Evolutionary conservation across 2,113 vertebrate species (phyloP).

Genomic region (Amazona guildingii): DNA sequence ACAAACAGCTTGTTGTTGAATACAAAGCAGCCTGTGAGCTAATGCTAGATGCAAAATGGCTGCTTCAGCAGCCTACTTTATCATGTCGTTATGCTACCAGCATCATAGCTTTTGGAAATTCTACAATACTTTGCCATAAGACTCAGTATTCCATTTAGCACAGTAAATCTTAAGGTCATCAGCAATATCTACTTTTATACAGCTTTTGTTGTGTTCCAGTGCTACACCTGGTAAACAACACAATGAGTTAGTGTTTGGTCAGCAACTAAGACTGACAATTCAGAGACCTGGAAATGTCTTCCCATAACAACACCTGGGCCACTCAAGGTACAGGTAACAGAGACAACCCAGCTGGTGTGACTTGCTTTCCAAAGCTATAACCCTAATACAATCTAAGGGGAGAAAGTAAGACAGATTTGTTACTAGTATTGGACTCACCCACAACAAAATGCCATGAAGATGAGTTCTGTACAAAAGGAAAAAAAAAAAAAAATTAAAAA

Average conservation of each 20-base stretch:
- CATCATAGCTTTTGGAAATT: not conserved
- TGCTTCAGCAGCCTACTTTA: not conserved
- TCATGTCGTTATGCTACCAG: not conserved
- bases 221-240: not conserved
- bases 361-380: constrained; percentile 56
- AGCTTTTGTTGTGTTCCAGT: not conserved
- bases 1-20: not conserved
- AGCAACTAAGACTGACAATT: not conserved
- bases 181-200: not conserved
- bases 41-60: not conserved
- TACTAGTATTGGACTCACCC: not conserved
- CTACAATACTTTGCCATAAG: not conserved
- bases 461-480: not conserved
- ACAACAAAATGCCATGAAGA: not conserved
- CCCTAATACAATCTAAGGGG: not conserved
- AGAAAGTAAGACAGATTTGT: constrained; percentile 37
- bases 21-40: not conserved
- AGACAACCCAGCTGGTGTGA: constrained; percentile 45
- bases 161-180: not conserved
- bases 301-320: not conserved
- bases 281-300: constrained; percentile 3
- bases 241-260: not conserved
- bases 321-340: not conserved
- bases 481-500: not conserved
- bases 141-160: not conserved